A percentile compares a stretch with the other conserved stretches of the same genome.
phyloP scores from a whole-genome alignment of 2,797 vertebrate species.

The Amblyraja radiata region DNA sequence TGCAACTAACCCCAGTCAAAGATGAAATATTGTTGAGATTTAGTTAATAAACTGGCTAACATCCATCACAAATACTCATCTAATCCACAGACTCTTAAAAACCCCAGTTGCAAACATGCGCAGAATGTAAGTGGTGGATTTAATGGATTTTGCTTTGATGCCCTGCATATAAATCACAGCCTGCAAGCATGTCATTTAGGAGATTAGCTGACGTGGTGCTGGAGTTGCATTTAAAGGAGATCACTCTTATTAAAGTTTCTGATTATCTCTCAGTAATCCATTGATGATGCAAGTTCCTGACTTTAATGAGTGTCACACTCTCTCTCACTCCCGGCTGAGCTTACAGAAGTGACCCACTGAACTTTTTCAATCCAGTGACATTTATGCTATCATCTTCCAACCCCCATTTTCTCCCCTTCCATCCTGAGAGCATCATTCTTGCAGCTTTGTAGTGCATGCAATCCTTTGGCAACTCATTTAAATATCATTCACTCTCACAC shows the following conservation, averaged over 20 bases:
- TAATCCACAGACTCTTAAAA: neutral
- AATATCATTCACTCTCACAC: neutral
- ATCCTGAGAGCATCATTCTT: neutral
- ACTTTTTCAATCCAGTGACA: neutral
- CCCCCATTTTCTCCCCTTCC: neutral
- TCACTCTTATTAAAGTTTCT: slow-evolving; percentile 1
- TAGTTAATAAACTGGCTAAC: neutral
- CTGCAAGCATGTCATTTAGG: neutral
- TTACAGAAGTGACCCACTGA: neutral
- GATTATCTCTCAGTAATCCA: slow-evolving; percentile 20
- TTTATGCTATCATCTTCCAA: neutral
- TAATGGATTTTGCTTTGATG: neutral
- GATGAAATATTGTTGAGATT: neutral
- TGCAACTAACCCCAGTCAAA: neutral
- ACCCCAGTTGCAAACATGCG: neutral
- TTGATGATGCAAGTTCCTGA: neutral
- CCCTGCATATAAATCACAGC: neutral
- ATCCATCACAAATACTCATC: neutral
- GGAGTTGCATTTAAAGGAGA: neutral
- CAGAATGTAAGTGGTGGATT: neutral
- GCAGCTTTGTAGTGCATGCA: neutral
- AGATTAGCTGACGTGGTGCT: slow-evolving; percentile 23
- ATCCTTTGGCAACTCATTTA: neutral
- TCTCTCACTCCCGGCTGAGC: neutral
- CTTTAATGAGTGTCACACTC: neutral